A percentile compares a stretch with the other conserved stretches of the same genome.
These are phyloP conservation scores for Synanthedon formicaeformis DNA, from an alignment of 2,888 invertebrate species.

Conservation along the genomic window DNA sequence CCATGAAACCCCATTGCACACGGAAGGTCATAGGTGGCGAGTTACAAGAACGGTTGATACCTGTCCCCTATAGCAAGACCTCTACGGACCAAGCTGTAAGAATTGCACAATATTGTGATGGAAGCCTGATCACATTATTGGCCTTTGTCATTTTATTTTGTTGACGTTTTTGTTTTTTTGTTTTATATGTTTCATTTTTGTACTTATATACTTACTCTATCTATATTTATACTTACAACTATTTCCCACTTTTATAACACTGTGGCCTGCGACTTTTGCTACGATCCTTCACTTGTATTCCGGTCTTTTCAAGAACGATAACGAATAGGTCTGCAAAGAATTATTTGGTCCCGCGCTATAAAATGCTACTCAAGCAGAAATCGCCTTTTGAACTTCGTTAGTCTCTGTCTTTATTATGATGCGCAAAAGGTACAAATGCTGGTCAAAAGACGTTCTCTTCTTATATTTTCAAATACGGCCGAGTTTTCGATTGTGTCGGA, in stretches of 20 bases:
- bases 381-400: no score
- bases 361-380: no score
- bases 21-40: conserved; percentile 99
- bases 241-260: conserved; percentile 21
- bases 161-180: conserved; percentile 35
- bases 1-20: conserved; percentile 87
- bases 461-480: no score
- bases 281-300: background rate
- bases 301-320: background rate
- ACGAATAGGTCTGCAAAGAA: no score
- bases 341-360: no score
- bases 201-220: conserved; percentile 38
- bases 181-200: conserved; percentile 36
- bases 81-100: conserved; percentile 99
- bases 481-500: no score
- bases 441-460: no score
- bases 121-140: conserved; percentile 30
- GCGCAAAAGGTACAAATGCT: no score
- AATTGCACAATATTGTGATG: conserved; percentile 35
- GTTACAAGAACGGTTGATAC: conserved; percentile 99
- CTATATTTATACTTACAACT: conserved; percentile 51
- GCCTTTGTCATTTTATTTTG: conserved; percentile 31
- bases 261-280: no score
- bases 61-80: conserved; percentile 99
- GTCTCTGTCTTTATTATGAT: no score